Base-by-base conservation (phyloP, 2,888 invertebrate genomes). In the Fissipunctia ypsillon region DNA sequence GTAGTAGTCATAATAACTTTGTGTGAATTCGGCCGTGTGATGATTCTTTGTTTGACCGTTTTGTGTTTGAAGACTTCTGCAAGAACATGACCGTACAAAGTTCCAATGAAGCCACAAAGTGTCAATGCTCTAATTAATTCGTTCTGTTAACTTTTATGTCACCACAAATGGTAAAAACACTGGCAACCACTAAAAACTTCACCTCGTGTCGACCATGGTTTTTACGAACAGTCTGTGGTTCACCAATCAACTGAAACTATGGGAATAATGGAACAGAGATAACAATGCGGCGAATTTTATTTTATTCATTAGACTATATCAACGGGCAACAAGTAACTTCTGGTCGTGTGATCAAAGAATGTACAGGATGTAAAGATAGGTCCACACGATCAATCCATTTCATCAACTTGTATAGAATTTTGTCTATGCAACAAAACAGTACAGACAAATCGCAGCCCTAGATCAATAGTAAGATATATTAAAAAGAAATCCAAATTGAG, bases 131-230 rank as follows among this genome's bases (percentile, higher is more conserved):
- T 67, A 73, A 78, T 67, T 78, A 45, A 31, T 66, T 25, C 50
- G 66, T 78, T 73, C 77, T 73, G 79, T 63, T 78, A 78, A 73
- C 56, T 78, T 66, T 66, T 38, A 73, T 76, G 31, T 48, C 10
- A 56, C 50, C 52, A 16, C 65, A 54, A 38, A 6, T 52, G 63
- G 71, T 59, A 84, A 84, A 85, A 80, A 69, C 71, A 41, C 9
- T n/a, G n/a, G 0, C 16, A n/a, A 10, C 45, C 48, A 41, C 69
- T 77, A 86, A 86, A 84, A 79, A 84, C 61, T 41, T 78, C 65
- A 64, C 87, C 87, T 87, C 78, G 84, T 6, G 19, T 3, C 65
- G 87, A 57, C 84, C 87, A 72, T 87, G 84, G 87, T 87, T 87
- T 86, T 87, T 87, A 50, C 68, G 48, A 2, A 60, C 35, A 2